Evolutionary conservation across 2,797 vertebrate species (phyloP), one percentile per base, ranked within the genome.

Genomic region (Rhinogobio ventralis): DNA sequence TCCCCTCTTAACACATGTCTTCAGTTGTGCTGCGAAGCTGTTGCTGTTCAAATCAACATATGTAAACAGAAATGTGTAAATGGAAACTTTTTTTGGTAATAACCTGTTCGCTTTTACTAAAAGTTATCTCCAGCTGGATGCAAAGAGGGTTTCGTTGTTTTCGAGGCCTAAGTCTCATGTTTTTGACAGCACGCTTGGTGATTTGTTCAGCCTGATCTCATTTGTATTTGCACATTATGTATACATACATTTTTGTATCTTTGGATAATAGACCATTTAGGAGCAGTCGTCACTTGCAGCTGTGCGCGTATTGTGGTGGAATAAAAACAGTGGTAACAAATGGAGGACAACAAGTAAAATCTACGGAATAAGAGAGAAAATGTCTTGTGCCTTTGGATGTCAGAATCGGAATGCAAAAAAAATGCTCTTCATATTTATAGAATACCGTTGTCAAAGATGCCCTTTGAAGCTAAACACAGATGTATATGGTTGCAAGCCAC

Each of bases 1-100:
- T 92, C 90, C 33, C 82, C 74, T 86, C 86, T 90, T 91, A 91
- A 90, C 87, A 90, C 81, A 86, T 53, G 88, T 86, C 68, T 81
- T 81, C 19, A 60, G 33, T 57, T 64, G 55, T 11, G 30, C 25
- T 73, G 39, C 25, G 19, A n/a, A 73, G 28, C 55, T 74, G 42
- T 73, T 82, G 36, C 69, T 83, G 23, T 75, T 66, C 57, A 57
- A 57, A 62, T 72, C 68, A 72, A 45, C 51, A 72, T 28, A 30
- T 71, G 23, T 71, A 81, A 55, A 55, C 79, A 71, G 67, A 39
- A 81, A 69, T 81, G 15, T 53, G 33, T 39, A 20, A 71, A 51
- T 57, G 66, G 30, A 81, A 71, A 57, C 23, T 39, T 11, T 51
- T 74, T 53, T 33, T 36, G 1, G 33, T 33, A 36, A 75, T 55